Evolutionary conservation across 37 sponge, comb jelly and placozoan genomes (phyloP), one percentile per base, ranked within the genome.

Genomic region (Halichondria panicea): DNA sequence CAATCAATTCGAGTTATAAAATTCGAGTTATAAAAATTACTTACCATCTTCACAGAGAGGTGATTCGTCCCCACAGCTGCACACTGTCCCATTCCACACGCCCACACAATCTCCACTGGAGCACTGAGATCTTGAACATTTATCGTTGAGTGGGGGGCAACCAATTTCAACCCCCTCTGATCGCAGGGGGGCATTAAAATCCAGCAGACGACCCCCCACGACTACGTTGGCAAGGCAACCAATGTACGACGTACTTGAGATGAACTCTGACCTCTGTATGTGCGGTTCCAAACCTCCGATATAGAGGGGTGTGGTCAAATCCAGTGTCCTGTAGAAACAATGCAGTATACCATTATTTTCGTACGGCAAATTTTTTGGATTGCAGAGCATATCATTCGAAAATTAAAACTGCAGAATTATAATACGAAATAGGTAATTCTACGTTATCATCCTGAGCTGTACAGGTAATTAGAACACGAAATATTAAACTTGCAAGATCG

Each of bases 61-160:
- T 50, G 12, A n/a, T n/a, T 9, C 22, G 43, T 5, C 30, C 1
- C 64, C 66, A 52, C 66, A 40, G 74, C 19, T 45, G 33, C 87
- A 86, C 2, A 46, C 4, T 3, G 38, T 34, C 8, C 81, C 81
- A 43, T 80, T 80, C 87, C 87, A 86, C 36, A 79, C 50, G 44
- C 43, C n/a, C 37, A 41, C 35, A 66, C 87, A 86, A 12, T 45
- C 71, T 0, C 41, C 35, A 1, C 1, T 24, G 13, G 18, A 28
- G 13, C 9, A 50, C 32, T 15, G 3, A 19, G 3, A 1, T 52
- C 53, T 4, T 19, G 2, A 4, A 55, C 87, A 86, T 3, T 41
- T 55, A 40, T 3, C 27, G 0, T 66, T 68, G 32, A 25, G 22
- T 30, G 87, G 87, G 30, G 76, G 61, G 42, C 87, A 86, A 24